These are phyloP conservation scores for Brachionus plicatilis DNA, from an alignment of 1,140 invertebrate genomes.

Conservation along the genomic window DNA sequence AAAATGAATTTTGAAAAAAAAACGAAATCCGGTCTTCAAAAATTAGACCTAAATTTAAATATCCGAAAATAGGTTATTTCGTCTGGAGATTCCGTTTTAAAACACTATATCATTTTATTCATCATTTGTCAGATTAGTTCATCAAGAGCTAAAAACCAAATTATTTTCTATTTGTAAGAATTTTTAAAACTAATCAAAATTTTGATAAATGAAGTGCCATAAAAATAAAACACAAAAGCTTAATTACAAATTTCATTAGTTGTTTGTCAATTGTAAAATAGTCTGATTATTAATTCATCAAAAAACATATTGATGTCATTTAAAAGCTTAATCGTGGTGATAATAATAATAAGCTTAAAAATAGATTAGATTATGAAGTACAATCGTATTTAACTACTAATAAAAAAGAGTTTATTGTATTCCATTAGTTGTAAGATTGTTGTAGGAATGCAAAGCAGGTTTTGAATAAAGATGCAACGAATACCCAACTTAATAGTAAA, in stretches of 20 bases:
- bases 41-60: not conserved
- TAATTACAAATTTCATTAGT: constrained; percentile 15
- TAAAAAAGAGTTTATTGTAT: too few relatives aligned
- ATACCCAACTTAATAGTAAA: too few relatives aligned
- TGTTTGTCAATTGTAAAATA: not conserved
- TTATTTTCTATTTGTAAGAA: not conserved
- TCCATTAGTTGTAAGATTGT: too few relatives aligned
- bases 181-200: not conserved
- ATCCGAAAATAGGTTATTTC: not conserved
- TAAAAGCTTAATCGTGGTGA: not conserved
- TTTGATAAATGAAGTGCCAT: constrained; percentile 14
- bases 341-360: not conserved
- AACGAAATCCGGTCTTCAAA: not conserved
- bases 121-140: not conserved
- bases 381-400: too few relatives aligned
- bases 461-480: too few relatives aligned
- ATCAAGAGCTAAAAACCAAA: not conserved
- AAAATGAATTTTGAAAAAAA: not conserved
- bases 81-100: not conserved
- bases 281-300: not conserved
- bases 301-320: not conserved
- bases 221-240: constrained; percentile 4
- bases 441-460: too few relatives aligned
- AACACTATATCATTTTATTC: not conserved
- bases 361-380: too few relatives aligned